Conservation (phyloP, 2,113 vertebrate species). For the Tiliqua scincoides region DNA sequence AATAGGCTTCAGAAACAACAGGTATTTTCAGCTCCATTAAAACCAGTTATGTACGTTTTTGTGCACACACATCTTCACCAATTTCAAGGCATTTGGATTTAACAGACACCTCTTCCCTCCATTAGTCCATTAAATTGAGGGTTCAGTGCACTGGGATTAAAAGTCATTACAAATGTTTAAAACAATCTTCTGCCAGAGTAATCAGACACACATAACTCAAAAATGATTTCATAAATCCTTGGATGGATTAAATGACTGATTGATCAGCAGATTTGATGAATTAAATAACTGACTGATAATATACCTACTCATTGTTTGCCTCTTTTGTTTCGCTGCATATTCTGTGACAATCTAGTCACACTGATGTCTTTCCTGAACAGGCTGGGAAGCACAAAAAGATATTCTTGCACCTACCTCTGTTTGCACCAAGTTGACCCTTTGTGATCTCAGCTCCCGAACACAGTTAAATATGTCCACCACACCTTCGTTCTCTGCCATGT, state of each 20-base stretch:
- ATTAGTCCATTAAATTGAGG: neutral
- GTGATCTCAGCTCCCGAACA: conserved; percentile 94
- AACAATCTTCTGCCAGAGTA: neutral
- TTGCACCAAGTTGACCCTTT: conserved; percentile 97
- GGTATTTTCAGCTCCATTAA: neutral
- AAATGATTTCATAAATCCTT: neutral
- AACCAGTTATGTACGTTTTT: neutral
- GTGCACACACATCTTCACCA: too few species aligned
- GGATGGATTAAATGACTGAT: neutral
- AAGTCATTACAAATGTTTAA: neutral
- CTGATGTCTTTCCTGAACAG: neutral
- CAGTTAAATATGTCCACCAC: conserved; percentile 99
- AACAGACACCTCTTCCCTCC: too few species aligned
- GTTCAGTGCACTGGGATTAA: neutral
- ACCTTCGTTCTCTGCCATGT: conserved; percentile 98
- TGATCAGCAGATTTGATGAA: neutral
- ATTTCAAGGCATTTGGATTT: too few species aligned
- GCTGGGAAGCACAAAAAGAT: neutral
- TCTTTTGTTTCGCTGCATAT: neutral
- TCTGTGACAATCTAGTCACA: conserved; percentile 24
- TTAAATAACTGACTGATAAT: too few species aligned
- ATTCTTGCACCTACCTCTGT: conserved; percentile 85
- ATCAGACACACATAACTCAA: neutral
- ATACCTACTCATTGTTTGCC: neutral
- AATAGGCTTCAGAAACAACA: too few species aligned